A percentile compares a stretch with the other conserved stretches of the same genome.
Conservation (phyloP, 2,797 vertebrate genomes). For the Thalassophryne amazonica region DNA sequence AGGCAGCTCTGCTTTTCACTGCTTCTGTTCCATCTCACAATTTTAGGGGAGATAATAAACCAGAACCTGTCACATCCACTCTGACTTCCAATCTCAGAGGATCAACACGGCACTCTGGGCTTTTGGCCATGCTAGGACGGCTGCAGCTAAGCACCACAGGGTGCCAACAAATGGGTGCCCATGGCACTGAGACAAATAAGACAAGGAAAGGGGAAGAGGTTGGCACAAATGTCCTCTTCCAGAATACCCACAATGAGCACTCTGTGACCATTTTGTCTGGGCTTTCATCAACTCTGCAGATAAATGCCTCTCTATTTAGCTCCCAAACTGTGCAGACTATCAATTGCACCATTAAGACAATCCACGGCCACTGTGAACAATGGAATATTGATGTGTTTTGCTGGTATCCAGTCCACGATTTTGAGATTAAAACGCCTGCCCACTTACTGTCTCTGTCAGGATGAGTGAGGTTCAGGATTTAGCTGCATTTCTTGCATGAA, state of each 20-base stretch:
- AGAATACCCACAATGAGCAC: slow-evolving; percentile 70
- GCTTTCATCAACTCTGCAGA: slow-evolving; percentile 64
- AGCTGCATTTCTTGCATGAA: too few species aligned
- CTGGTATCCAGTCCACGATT: slow-evolving; percentile 37
- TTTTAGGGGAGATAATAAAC: slow-evolving; percentile 62
- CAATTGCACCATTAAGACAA: slow-evolving; percentile 72
- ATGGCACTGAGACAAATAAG: slow-evolving; percentile 65
- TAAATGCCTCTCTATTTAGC: slow-evolving; percentile 71
- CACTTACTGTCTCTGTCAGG: slow-evolving; percentile 52
- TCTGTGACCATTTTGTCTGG: slow-evolving; percentile 67
- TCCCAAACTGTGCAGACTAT: slow-evolving; percentile 65
- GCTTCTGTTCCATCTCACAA: slow-evolving; percentile 38
- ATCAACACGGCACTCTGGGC: slow-evolving; percentile 46
- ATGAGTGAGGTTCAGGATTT: slow-evolving; percentile 31
- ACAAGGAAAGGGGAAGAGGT: slow-evolving; percentile 60
- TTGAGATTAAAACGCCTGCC: slow-evolving; percentile 39
- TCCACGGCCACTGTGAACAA: slow-evolving; percentile 61
- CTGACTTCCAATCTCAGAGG: slow-evolving; percentile 40
- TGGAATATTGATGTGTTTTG: slow-evolving; percentile 54
- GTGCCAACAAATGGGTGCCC: slow-evolving; percentile 54
- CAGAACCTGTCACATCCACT: slow-evolving; percentile 59
- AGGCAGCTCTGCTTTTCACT: slow-evolving; percentile 15
- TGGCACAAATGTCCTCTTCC: slow-evolving; percentile 75
- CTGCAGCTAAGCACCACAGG: slow-evolving; percentile 39
- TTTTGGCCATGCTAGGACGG: slow-evolving; percentile 38